These are phyloP conservation scores for Spisula solida DNA, from an alignment of 2,888 invertebrate species.

Conservation along the genomic window DNA sequence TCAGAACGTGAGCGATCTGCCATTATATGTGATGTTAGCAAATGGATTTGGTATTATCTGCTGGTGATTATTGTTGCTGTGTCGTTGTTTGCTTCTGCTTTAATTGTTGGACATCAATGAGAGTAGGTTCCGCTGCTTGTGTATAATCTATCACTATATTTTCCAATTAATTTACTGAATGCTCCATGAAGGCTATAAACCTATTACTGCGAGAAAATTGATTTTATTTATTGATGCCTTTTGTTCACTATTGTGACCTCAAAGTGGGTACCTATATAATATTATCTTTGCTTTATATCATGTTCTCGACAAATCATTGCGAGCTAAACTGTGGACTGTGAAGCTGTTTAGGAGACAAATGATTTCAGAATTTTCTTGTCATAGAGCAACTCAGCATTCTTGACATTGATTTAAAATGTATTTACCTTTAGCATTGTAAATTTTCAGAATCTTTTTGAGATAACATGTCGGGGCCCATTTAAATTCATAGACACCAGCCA, in stretches of 20 bases:
- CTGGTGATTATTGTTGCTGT: background rate
- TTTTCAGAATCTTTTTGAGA: no score
- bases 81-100: background rate
- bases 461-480: no score
- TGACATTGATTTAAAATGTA: no score
- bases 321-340: no score
- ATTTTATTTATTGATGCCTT: slow-evolving; percentile 15
- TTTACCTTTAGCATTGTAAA: no score
- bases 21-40: slow-evolving; percentile 17
- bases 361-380: no score
- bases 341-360: no score
- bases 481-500: no score
- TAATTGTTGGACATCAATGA: slow-evolving; percentile 8
- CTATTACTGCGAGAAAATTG: background rate
- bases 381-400: no score
- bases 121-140: background rate
- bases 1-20: background rate
- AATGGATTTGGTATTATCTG: slow-evolving; percentile 14
- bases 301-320: no score
- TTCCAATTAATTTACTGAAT: slow-evolving; percentile 18
- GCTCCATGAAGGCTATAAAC: background rate
- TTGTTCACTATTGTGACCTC: background rate
- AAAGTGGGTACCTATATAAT: background rate
- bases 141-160: slow-evolving; percentile 3
- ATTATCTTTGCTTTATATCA: no score